Conservation (phyloP, 92 coral and sea anemone genomes). For the Zoanthus gigantus region DNA sequence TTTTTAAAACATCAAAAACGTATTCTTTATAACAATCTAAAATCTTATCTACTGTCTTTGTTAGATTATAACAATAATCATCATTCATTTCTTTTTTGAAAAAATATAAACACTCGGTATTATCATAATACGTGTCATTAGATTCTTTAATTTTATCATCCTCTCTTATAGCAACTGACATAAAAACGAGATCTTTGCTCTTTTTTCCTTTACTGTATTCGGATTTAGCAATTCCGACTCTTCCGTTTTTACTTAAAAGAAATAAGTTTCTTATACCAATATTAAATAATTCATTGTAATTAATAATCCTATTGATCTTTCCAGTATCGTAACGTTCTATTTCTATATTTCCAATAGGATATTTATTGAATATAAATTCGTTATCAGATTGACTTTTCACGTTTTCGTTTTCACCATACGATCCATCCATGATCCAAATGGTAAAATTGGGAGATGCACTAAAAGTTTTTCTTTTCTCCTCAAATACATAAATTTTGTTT, state of each 20-base stretch:
- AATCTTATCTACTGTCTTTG: not conserved
- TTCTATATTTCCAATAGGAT: not conserved
- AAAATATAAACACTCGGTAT: not conserved
- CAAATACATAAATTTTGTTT: not conserved
- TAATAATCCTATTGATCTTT: not conserved
- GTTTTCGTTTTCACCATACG: not conserved
- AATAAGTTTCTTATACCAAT: not conserved
- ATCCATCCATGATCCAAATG: slow-evolving; percentile 3
- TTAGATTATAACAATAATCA: not conserved
- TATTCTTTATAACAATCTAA: not conserved
- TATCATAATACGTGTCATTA: too few relatives aligned
- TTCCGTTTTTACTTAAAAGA: not conserved
- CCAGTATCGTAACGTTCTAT: slow-evolving; percentile 3
- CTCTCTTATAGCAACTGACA: not conserved
- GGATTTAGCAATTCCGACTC: not conserved
- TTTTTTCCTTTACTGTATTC: not conserved
- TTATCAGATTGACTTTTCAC: not conserved
- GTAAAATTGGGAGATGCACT: not conserved
- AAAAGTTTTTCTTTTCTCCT: not conserved
- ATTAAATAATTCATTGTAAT: not conserved
- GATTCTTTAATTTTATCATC: not conserved
- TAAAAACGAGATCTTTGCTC: not conserved
- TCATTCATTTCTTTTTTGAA: not conserved
- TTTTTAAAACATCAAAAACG: not conserved
- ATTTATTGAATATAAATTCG: not conserved